Conservation (phyloP, 2,888 invertebrate genomes). For the Julus scandinavius region DNA sequence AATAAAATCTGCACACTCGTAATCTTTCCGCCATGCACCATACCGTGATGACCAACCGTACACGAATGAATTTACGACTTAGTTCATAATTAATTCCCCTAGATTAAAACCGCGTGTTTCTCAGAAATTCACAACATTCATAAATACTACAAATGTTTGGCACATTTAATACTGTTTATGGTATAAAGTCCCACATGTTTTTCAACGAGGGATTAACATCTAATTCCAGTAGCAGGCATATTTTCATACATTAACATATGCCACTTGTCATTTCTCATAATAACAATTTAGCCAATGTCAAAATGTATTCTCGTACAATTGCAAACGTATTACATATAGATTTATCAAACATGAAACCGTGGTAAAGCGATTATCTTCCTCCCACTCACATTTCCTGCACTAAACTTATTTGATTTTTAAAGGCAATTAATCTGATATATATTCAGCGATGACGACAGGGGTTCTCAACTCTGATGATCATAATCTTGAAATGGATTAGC, state of each 20-base stretch:
- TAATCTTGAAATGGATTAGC: neutral
- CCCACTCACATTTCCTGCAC: neutral
- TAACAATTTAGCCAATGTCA: neutral
- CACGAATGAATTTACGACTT: conserved; percentile 33
- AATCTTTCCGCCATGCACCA: conserved; percentile 7
- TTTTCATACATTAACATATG: conserved; percentile 24
- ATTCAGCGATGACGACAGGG: neutral
- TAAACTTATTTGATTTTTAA: neutral
- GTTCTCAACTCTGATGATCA: neutral
- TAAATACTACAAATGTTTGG: conserved; percentile 33
- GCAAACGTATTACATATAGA: neutral
- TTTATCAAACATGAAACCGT: neutral
- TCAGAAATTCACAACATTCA: neutral
- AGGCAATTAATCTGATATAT: neutral
- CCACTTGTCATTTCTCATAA: neutral
- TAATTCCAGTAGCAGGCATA: neutral
- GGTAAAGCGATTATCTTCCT: neutral
- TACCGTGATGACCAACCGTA: too few species aligned
- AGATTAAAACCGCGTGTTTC: conserved; percentile 18
- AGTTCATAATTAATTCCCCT: conserved; percentile 20
- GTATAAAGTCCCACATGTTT: neutral
- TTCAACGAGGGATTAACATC: neutral
- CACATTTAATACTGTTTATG: conserved; percentile 15
- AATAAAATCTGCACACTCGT: conserved; percentile 26
- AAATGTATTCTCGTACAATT: neutral